These are phyloP conservation scores for Allobates femoralis DNA, from an alignment of 2,797 vertebrate genomes.

Conservation along the genomic window DNA sequence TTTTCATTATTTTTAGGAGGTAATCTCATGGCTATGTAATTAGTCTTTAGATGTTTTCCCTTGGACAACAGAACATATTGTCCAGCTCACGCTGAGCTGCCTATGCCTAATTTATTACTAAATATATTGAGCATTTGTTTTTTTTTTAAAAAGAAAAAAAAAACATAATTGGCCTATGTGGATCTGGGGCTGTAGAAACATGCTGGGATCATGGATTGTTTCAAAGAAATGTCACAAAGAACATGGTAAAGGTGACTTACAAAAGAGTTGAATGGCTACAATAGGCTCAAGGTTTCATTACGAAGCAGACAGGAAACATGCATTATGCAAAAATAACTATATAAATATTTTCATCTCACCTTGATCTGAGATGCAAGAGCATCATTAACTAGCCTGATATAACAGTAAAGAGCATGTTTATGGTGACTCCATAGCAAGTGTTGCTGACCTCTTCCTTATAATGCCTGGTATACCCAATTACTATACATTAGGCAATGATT, in stretches of 20 bases:
- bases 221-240: slow-evolving; percentile 55
- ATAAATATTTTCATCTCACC: slow-evolving; percentile 21
- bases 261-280: not conserved
- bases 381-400: not conserved
- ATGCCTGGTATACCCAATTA: slow-evolving; percentile 9
- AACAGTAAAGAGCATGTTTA: slow-evolving; percentile 30
- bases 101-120: not conserved
- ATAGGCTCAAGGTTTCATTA: slow-evolving; percentile 19
- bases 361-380: slow-evolving; percentile 8
- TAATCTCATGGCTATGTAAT: slow-evolving; percentile 30
- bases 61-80: slow-evolving; percentile 31
- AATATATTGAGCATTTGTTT: not conserved
- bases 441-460: slow-evolving; percentile 1
- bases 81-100: slow-evolving; percentile 24
- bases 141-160: slow-evolving; percentile 15
- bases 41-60: slow-evolving; percentile 34
- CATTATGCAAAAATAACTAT: slow-evolving; percentile 29
- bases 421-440: not conserved
- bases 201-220: slow-evolving; percentile 44
- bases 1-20: slow-evolving; percentile 26
- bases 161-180: not conserved
- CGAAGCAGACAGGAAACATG: slow-evolving; percentile 30
- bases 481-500: not conserved
- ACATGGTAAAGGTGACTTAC: slow-evolving; percentile 25
- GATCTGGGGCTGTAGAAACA: not conserved